Base-by-base conservation (phyloP, 2,113 vertebrate genomes). In the Zosterops japonicus region DNA sequence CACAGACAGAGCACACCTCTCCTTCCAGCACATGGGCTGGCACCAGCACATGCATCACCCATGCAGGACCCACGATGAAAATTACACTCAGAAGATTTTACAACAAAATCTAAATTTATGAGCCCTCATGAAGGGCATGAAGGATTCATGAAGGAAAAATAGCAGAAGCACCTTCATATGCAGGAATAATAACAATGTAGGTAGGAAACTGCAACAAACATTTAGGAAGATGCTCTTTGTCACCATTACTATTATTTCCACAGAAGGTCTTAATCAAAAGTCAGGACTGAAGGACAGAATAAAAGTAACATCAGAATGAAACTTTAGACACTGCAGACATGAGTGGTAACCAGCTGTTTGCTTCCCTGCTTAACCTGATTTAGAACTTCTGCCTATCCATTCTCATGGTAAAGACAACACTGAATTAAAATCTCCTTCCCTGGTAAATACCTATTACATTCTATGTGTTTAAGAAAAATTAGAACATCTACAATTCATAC, bases 21-120 rank as follows among this genome's bases (percentile, higher is more conserved):
- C 28, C 24, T 46, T 25, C 11, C 56, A 70, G 25, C 12, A 36
- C 0, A 0, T n/a, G 27, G 20, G 35, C 33, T 47, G 27, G 27
- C 50, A 41, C 49, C 72, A 47, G 22, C 29, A 52, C 24, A 27
- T 5, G 15, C 18, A 35, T 33, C 52, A 28, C 14, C 47, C 47
- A 16, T 9, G 20, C 31, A 42, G 25, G 29, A 52, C 33, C 12
- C 35, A n/a, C 27, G 20, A 59, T 15, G 10, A 55, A 78, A 63
- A 63, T 19, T 42, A 15, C 50, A 13, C 19, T 56, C 7, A 5
- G 41, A 80, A 77, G 15, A 42, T 35, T 68, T 68, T 56, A 60
- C 27, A 60, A n/a, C 50, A 23, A 25, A 25, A 41, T 61, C 28
- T 36, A 14, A 65, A 74, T 11, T 55, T 53, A 39, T 29, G 5